phyloP scores from a whole-genome alignment of 2,888 invertebrate species.

The Leptinotarsa rubiginosa region DNA sequence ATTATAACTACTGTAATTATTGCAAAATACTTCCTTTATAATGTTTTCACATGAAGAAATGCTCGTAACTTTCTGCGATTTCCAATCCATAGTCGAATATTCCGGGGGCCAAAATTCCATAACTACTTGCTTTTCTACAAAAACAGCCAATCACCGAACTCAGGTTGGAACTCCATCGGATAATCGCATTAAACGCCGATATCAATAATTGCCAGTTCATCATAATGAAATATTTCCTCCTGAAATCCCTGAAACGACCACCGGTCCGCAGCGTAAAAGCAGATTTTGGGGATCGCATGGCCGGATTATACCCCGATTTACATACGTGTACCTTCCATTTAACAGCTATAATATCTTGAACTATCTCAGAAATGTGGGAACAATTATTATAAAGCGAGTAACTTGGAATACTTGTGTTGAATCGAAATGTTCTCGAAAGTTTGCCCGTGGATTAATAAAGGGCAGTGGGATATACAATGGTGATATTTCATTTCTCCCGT shows the following conservation, averaged over 20 bases:
- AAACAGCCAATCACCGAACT: neutral
- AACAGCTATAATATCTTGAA: constrained; percentile 10
- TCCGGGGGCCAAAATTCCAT: too few species aligned
- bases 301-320: constrained; percentile 2
- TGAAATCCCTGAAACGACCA: constrained; percentile 2
- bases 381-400: constrained; percentile 8
- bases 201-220: constrained; percentile 17
- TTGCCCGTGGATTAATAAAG: neutral
- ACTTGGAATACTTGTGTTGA: constrained; percentile 10
- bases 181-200: constrained; percentile 13
- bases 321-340: constrained; percentile 7
- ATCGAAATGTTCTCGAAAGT: constrained; percentile 1
- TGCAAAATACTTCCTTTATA: too few species aligned
- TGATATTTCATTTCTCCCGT: constrained; percentile 1
- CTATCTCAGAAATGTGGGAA: neutral
- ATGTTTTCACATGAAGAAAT: too few species aligned
- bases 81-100: too few species aligned
- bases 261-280: neutral
- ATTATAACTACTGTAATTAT: too few species aligned
- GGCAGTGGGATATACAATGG: constrained; percentile 5
- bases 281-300: constrained; percentile 2
- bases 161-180: neutral
- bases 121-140: neutral
- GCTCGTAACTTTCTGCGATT: too few species aligned
- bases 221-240: constrained; percentile 7